A percentile compares a stretch with the other conserved stretches of the same genome.
Conservation (phyloP, 2,888 invertebrate genomes). For the Chrysotoxum bicinctum region DNA sequence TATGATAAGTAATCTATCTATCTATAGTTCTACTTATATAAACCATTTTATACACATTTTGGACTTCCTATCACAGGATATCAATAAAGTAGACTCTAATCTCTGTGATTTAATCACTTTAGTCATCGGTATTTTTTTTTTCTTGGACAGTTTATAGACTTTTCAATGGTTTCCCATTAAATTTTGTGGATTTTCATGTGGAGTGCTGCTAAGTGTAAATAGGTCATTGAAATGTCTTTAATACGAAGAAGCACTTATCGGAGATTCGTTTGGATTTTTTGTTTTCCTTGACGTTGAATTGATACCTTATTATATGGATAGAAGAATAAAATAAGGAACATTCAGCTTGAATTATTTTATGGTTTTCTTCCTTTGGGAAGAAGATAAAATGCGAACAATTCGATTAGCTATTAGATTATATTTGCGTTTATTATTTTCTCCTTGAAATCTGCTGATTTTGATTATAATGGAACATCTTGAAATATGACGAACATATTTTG, state of each 20-base stretch:
- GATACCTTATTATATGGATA: background rate
- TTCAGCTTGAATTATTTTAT: background rate
- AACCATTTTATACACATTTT: conserved; percentile 4
- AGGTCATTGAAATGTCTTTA: background rate
- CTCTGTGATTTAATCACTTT: conserved; percentile 48
- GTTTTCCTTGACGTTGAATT: background rate
- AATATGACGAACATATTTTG: background rate
- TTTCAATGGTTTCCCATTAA: conserved; percentile 38
- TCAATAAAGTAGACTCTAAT: conserved; percentile 69
- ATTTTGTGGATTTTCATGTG: background rate
- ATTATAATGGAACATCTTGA: background rate
- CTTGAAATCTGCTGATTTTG: background rate
- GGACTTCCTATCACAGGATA: conserved; percentile 26
- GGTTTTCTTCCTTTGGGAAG: background rate
- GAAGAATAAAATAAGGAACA: background rate
- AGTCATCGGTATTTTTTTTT: conserved; percentile 25
- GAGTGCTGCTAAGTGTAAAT: background rate
- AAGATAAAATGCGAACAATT: conserved; percentile 2
- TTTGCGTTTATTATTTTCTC: background rate
- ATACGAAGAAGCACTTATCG: background rate
- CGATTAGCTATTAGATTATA: background rate
- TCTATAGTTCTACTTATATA: conserved; percentile 1
- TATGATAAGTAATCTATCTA: background rate
- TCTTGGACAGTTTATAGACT: conserved; percentile 28
- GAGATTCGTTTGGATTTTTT: background rate